Base-by-base conservation (phyloP, 2,113 vertebrate species). In the Rutilus rutilus region DNA sequence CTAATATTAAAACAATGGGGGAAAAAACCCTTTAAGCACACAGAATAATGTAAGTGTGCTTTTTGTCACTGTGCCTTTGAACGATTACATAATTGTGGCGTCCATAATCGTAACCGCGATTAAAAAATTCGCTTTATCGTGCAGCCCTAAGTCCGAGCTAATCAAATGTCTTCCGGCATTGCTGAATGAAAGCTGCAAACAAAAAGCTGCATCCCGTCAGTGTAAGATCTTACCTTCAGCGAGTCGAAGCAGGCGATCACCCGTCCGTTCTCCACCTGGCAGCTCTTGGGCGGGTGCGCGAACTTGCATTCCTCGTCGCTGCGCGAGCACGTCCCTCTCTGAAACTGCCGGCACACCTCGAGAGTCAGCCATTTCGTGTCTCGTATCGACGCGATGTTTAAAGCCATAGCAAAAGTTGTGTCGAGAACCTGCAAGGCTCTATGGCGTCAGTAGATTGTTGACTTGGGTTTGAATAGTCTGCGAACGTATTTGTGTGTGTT, bases 291-390 rank as follows among this genome's bases (percentile, higher is more conserved):
- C 67, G 98, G 98, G 89, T 99, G 98, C 91, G 98, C 98, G 90
- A 99, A 99, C 94, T 99, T 99, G 96, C 98, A 99, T 94, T 99
- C 98, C 94, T 99, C 98, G 25, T 99, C 98, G 7, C 97, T 97
- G 90, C 98, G 97, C 0, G 98, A 99, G 93, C 98, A 99, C 1
- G 98, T 99, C 88, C 98, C 98, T 86, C 98, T 97, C 93, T 99
- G 98, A 94, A 98, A 99, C 87, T 99, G 98, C 90, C 98, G 96
- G 95, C 98, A 99, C 93, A 99, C 98, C 94, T 99, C 98, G 89
- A 99, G 93, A 0, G 98, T 99, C 95, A 99, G 96, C 98, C 98
- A 99, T 93, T 99, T 99, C 89, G 98, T 99, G 90, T 99, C 98
- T 95, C 98, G 96, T 89, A 99, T 97, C 0, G 97, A 97, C 89